Evolutionary conservation across 2,113 vertebrate species (phyloP).

Genomic region (Passer domesticus): DNA sequence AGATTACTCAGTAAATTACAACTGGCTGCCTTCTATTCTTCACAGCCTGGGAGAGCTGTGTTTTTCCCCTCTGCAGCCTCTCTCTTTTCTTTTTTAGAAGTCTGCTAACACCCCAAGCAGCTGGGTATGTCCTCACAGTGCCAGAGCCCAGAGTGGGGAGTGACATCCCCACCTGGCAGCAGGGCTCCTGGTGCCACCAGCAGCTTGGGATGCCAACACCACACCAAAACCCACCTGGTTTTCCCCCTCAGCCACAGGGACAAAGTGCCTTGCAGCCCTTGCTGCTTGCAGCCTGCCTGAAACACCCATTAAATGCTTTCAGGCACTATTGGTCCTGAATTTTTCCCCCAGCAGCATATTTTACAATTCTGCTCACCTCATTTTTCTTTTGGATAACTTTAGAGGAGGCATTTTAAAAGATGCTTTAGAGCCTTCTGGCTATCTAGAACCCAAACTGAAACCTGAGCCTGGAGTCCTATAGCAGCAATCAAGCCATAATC

Average conservation of each 20-base stretch:
- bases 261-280: accelerated
- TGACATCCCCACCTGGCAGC: neutral
- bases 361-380: neutral
- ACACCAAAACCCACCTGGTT: neutral
- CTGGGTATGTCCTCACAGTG: accelerated
- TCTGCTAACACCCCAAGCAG: neutral
- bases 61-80: neutral
- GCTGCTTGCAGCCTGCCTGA: neutral
- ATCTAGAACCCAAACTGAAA: neutral
- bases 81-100: neutral
- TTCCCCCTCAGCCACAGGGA: neutral
- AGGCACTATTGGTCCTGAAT: neutral
- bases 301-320: neutral
- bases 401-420: neutral
- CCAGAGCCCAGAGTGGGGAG: neutral
- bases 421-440: neutral
- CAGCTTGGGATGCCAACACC: neutral
- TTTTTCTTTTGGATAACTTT: neutral
- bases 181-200: neutral
- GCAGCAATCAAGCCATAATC: neutral
- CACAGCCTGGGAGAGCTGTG: neutral
- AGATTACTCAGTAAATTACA: neutral
- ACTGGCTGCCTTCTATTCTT: neutral
- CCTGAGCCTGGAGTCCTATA: neutral
- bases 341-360: neutral